Evolutionary conservation across 2,888 invertebrate genomes (phyloP).

Genomic region (Himalopsyche japonica): DNA sequence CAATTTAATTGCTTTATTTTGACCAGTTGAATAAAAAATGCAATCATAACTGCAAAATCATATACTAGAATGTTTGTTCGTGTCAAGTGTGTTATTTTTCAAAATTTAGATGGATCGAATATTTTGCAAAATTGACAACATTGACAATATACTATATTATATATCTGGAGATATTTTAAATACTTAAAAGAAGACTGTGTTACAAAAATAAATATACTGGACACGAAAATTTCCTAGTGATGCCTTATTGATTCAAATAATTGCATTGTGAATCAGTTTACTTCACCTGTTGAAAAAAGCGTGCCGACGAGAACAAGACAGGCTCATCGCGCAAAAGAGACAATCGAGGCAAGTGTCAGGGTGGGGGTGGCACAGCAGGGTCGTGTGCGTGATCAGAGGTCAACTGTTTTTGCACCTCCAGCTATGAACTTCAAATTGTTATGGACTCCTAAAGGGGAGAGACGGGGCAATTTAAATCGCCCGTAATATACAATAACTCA

Average conservation of each 20-base stretch:
- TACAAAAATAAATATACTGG: no score
- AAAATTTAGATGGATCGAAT: no score
- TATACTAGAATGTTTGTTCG: no score
- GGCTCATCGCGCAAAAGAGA: conserved; percentile 46
- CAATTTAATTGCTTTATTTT: no score
- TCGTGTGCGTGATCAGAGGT: conserved; percentile 64
- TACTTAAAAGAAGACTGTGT: no score
- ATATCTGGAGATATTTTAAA: no score
- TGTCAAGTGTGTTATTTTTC: no score
- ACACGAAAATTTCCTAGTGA: no score
- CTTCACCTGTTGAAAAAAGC: not conserved
- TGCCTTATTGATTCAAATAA: not conserved
- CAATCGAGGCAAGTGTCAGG: conserved; percentile 54
- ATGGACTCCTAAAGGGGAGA: conserved; percentile 43
- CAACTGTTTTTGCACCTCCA: conserved; percentile 65
- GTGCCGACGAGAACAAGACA: not conserved
- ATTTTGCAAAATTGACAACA: no score
- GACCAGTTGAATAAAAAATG: no score
- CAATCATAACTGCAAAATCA: no score
- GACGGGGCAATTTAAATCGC: not conserved
- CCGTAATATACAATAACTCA: not conserved
- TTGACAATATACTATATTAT: no score
- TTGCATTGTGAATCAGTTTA: not conserved
- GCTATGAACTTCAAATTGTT: conserved; percentile 65
- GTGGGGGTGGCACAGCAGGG: conserved; percentile 45